Evolutionary conservation across 2,797 vertebrate species (phyloP).

Genomic region (Myripristis murdjan): DNA sequence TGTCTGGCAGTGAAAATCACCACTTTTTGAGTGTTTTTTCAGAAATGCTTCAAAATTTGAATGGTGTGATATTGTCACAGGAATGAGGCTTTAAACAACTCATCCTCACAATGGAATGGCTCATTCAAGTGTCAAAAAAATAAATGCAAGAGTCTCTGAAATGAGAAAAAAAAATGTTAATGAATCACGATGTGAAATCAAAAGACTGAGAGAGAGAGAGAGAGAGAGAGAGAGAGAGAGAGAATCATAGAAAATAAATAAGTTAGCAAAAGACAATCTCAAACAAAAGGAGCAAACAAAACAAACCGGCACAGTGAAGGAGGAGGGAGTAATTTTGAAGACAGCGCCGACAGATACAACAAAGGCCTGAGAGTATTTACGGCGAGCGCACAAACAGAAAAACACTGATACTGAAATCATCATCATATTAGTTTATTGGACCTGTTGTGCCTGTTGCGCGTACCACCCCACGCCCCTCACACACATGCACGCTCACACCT

Average conservation of each 20-base stretch:
- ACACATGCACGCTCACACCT: constrained; percentile 5
- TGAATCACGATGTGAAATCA: constrained; percentile 24
- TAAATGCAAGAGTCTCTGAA: neutral
- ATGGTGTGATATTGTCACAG: neutral
- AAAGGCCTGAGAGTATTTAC: constrained; percentile 35
- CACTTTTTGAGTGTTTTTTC: neutral
- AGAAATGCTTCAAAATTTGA: neutral
- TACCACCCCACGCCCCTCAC: neutral
- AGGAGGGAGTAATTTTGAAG: constrained; percentile 9
- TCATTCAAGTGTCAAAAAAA: constrained; percentile 16
- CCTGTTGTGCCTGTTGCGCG: constrained; percentile 23
- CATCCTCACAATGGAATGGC: neutral
- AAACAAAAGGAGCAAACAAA: constrained; percentile 39
- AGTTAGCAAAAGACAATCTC: constrained; percentile 9
- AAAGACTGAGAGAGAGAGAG: constrained; percentile 21
- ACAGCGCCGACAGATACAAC: constrained; percentile 27
- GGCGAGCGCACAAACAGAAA: constrained; percentile 42
- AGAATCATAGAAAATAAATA: constrained; percentile 4
- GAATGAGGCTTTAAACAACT: neutral
- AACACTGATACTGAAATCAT: constrained; percentile 48
- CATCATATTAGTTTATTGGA: constrained; percentile 46
- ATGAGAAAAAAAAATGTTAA: constrained; percentile 25
- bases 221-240: constrained; percentile 19
- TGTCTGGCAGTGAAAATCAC: neutral
- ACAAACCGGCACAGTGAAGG: constrained; percentile 17